Percentiles rank a stretch among this genome's conserved stretches.
These are phyloP conservation scores for Pyrgilauda ruficollis DNA, from an alignment of 2,113 vertebrate species.

Conservation along the genomic window DNA sequence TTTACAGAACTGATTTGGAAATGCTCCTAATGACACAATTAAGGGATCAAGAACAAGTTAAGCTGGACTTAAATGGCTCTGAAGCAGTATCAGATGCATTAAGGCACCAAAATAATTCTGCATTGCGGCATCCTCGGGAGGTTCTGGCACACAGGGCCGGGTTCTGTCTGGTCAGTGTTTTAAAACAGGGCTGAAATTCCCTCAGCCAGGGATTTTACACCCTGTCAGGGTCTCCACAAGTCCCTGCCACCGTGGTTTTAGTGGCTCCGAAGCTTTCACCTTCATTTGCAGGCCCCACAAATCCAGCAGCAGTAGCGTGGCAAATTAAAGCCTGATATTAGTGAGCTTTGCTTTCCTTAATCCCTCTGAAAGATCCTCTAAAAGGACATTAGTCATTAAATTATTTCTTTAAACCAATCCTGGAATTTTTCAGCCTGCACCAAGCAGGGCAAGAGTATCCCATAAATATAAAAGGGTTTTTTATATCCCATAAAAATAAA, in stretches of 20 bases:
- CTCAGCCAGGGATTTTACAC: neutral
- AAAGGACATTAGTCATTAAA: neutral
- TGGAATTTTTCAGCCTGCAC: neutral
- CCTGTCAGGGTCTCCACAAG: neutral
- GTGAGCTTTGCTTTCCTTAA: neutral
- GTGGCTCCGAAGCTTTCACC: neutral
- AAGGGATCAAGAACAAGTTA: slow-evolving; percentile 18
- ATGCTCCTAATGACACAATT: neutral
- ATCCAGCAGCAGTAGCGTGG: neutral
- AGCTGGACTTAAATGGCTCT: neutral
- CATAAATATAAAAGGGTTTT: neutral
- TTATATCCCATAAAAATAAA: neutral
- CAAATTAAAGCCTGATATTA: neutral
- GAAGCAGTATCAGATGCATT: neutral
- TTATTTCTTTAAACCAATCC: neutral
- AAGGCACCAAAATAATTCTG: neutral
- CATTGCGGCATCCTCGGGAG: neutral
- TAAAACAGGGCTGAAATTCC: neutral
- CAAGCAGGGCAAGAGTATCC: neutral
- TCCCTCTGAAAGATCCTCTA: neutral
- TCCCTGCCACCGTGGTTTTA: neutral
- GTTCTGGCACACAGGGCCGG: neutral
- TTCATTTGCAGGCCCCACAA: neutral
- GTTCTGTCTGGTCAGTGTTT: neutral
- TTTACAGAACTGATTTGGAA: slow-evolving; percentile 3